Evolutionary conservation across 2,888 invertebrate genomes (phyloP).

Genomic region (Plagodis pulveraria): DNA sequence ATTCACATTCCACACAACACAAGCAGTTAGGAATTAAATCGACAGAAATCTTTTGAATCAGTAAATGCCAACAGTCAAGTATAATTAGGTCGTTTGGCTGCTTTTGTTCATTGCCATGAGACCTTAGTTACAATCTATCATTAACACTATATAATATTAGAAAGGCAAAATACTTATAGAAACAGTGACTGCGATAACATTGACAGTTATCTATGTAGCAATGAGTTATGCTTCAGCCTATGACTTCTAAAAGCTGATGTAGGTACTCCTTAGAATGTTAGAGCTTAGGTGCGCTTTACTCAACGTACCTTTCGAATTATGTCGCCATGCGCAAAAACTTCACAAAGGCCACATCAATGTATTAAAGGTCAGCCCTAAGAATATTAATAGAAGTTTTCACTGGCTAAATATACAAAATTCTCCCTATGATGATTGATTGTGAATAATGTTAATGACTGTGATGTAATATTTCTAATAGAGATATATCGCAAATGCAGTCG

Average conservation of each 20-base stretch:
- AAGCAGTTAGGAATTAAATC: too few species aligned
- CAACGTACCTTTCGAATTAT: conserved; percentile 37
- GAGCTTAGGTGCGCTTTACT: conserved; percentile 2
- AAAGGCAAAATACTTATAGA: conserved; percentile 60
- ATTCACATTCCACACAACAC: too few species aligned
- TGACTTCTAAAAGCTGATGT: too few species aligned
- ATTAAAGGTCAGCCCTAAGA: not conserved
- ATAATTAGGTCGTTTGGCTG: conserved; percentile 35
- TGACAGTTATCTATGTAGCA: too few species aligned
- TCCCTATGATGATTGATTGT: too few species aligned
- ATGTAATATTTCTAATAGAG: not conserved
- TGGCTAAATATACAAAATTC: too few species aligned
- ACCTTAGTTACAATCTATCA: conserved; percentile 47
- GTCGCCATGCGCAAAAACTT: conserved; percentile 43
- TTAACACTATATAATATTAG: conserved; percentile 55
- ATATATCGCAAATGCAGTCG: conserved; percentile 72
- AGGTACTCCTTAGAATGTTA: too few species aligned
- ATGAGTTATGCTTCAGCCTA: too few species aligned
- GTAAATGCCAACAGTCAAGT: conserved; percentile 1
- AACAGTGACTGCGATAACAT: conserved; percentile 41
- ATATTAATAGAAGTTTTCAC: not conserved
- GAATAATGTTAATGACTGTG: too few species aligned
- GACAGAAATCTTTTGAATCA: not conserved
- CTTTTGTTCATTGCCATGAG: conserved; percentile 50
- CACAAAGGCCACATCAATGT: conserved; percentile 8